A percentile compares a stretch with the other conserved stretches of the same genome.
Evolutionary conservation across 1,140 invertebrate species (phyloP).

Genomic region (Drosophila saltans): DNA sequence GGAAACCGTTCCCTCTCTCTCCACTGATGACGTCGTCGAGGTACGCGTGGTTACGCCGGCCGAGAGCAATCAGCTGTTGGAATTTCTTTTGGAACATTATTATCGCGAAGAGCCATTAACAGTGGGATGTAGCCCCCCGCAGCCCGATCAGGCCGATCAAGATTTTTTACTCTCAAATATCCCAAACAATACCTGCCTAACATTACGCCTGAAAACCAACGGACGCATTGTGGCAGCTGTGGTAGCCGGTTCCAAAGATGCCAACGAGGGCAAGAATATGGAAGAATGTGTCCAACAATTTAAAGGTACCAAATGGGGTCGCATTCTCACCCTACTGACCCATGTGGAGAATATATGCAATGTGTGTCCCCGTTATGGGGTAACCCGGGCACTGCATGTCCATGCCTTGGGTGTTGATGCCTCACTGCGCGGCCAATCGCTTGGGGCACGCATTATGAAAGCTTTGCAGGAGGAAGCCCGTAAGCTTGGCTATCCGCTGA

Average conservation of each 20-base stretch:
- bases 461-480: constrained; percentile 26
- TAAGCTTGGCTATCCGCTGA: constrained; percentile 43
- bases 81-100: constrained; percentile 58
- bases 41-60: constrained; percentile 20
- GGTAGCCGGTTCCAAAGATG: constrained; percentile 55
- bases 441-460: constrained; percentile 49
- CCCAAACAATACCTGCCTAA: constrained; percentile 46
- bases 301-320: constrained; percentile 58
- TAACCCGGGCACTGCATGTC: constrained; percentile 46
- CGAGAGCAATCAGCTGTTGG: constrained; percentile 38
- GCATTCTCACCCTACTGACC: constrained; percentile 48
- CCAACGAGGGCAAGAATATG: constrained; percentile 15
- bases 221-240: constrained; percentile 54
- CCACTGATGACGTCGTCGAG: constrained; percentile 17
- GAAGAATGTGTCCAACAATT: constrained; percentile 15
- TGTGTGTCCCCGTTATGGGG: constrained; percentile 40
- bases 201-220: constrained; percentile 5
- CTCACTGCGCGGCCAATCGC: constrained; percentile 38
- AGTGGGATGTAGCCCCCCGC: constrained; percentile 42
- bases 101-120: constrained; percentile 66
- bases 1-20: not conserved
- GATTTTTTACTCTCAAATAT: constrained; percentile 60
- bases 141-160: constrained; percentile 45
- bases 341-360: constrained; percentile 42
- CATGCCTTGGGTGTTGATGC: constrained; percentile 59